Conservation (phyloP, 2,888 invertebrate genomes). For the Erebia aethiops region DNA sequence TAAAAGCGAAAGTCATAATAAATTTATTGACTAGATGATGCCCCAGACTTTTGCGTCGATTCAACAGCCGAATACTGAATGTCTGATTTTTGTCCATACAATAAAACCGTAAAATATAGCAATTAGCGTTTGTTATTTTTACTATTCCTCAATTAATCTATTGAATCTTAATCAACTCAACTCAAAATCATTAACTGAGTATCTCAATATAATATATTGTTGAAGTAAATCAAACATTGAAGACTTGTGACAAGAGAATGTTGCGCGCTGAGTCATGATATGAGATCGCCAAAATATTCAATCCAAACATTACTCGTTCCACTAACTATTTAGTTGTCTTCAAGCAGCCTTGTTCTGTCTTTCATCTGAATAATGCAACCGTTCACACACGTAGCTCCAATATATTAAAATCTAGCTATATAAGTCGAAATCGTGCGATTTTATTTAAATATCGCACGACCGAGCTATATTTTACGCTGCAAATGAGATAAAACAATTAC, state of each 20-base stretch:
- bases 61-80: too few species aligned
- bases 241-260: neutral
- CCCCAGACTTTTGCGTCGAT: too few species aligned
- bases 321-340: conserved; percentile 13
- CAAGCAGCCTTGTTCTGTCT: conserved; percentile 16
- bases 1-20: too few species aligned
- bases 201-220: neutral
- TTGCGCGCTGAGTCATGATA: conserved; percentile 4
- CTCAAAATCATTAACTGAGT: too few species aligned
- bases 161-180: too few species aligned
- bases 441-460: conserved; percentile 28
- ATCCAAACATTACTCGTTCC: neutral
- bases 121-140: too few species aligned
- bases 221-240: neutral
- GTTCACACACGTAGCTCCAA: conserved; percentile 25
- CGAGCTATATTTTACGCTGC: conserved; percentile 21
- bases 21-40: too few species aligned
- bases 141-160: too few species aligned
- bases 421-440: conserved; percentile 28
- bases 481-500: conserved; percentile 28
- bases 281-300: conserved; percentile 15
- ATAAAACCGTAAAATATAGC: too few species aligned
- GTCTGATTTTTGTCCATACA: too few species aligned
- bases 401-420: conserved; percentile 16
- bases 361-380: conserved; percentile 21